Evolutionary conservation across 2,888 invertebrate genomes (phyloP), one percentile per base, ranked within the genome.

Genomic region (Lasioglossum morio): DNA sequence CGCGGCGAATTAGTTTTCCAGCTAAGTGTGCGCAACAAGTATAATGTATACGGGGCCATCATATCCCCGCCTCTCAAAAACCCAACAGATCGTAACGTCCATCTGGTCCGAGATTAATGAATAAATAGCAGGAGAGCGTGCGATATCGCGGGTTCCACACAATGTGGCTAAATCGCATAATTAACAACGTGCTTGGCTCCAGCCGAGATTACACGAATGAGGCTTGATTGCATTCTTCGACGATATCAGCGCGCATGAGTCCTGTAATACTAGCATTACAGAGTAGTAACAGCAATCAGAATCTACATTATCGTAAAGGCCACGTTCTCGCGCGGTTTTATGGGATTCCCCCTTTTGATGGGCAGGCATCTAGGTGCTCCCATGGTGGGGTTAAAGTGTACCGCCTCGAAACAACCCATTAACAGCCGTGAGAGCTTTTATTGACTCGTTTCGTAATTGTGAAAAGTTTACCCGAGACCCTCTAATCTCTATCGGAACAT

Each of bases 391-490:
- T 78, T 80, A 72, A 82, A 82, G 77, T 85, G 82, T 82, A 75
- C 77, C 77, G 72, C 79, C 34, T 73, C 74, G 69, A 37, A 77
- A 79, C 78, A 79, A 78, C 63, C 76, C 79, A 79, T 85, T 83
- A 89, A n/a, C 74, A 40, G 30, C 37, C 78, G 76, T 30, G 57
- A 69, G 77, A 72, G 48, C 77, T 85, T 87, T 82, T 85, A 79
- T 89, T 79, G 79, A 85, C 81, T 82, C 77, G 76, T 73, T 76
- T 60, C 72, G 43, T 75, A 84, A 87, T 89, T 77, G 81, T 63
- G 74, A 60, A 74, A 74, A 87, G 74, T 87, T 85, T 75, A 69
- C 27, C 63, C 30, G 73, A 72, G 75, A 78, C 57, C 72, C 27
- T 80, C 79, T 77, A 70, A 85, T 85, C 79, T 77, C 70, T 63